Conservation (phyloP, 2,888 invertebrate species). For the Notodonta dromedarius region DNA sequence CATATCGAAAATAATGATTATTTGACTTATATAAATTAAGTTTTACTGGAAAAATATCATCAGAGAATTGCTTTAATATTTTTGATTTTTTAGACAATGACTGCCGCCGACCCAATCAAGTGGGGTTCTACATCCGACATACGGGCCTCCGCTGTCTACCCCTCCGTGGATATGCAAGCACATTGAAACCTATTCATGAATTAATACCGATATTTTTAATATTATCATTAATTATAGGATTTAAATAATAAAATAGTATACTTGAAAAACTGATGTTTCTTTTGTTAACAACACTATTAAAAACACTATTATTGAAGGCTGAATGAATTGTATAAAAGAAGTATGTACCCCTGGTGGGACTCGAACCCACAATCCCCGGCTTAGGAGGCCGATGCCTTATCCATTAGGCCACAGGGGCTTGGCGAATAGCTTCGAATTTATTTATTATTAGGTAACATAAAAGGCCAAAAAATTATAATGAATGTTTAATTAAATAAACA, state of each 20-base stretch:
- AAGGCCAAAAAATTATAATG: background rate
- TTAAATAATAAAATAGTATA: conserved; percentile 10
- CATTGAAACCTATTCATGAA: conserved; percentile 8
- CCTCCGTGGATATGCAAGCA: conserved; percentile 53
- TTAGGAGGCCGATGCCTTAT: conserved; percentile 92
- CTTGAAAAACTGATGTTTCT: too few species aligned
- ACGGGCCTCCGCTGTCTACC: conserved; percentile 77
- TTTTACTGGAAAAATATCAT: too few species aligned
- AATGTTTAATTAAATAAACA: too few species aligned
- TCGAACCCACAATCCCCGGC: conserved; percentile 91
- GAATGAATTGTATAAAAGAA: conserved; percentile 10
- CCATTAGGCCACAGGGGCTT: conserved; percentile 90
- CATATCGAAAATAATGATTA: conserved; percentile 43
- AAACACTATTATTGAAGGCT: too few species aligned
- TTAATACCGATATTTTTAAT: conserved; percentile 16
- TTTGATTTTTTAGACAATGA: conserved; percentile 82
- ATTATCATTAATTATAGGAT: conserved; percentile 39
- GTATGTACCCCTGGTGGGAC: conserved; percentile 88
- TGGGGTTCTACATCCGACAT: conserved; percentile 81
- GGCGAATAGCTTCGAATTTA: rapidly evolving
- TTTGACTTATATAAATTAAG: background rate
- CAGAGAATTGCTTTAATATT: background rate
- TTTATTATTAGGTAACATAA: background rate
- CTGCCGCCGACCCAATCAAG: conserved; percentile 87
- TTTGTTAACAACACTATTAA: too few species aligned